Percentiles rank a stretch among this genome's conserved stretches.
phyloP scores from a whole-genome alignment of 2,888 invertebrate genomes.

The Ormyrus rosae region DNA sequence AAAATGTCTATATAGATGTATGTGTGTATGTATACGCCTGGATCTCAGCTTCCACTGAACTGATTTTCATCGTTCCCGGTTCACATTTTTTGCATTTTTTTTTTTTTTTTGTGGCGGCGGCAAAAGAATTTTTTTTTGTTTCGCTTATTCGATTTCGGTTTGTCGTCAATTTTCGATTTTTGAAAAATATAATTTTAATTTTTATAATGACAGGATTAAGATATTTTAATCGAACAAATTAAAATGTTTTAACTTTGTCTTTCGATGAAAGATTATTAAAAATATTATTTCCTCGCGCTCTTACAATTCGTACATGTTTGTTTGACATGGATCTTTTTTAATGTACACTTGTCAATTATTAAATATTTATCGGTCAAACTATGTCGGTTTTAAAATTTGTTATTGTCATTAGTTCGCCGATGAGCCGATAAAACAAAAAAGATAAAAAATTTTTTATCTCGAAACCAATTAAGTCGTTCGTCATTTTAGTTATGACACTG shows the following conservation, averaged over 20 bases:
- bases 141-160: too few species aligned
- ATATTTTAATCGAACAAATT: too few species aligned
- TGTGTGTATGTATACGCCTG: too few species aligned
- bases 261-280: not conserved
- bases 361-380: not conserved
- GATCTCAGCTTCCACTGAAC: too few species aligned
- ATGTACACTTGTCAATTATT: not conserved
- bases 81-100: too few species aligned
- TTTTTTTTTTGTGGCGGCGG: too few species aligned
- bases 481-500: conserved; percentile 31
- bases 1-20: too few species aligned
- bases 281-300: not conserved
- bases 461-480: conserved; percentile 40
- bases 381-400: not conserved
- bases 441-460: conserved; percentile 27
- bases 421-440: not conserved
- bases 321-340: not conserved
- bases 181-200: too few species aligned
- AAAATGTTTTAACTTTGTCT: not conserved
- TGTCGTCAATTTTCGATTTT: too few species aligned
- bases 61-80: too few species aligned
- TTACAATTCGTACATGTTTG: not conserved
- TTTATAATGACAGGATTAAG: too few species aligned
- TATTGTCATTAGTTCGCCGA: not conserved
- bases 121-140: too few species aligned